Conservation (phyloP, 2,113 vertebrate genomes). For the Solenodon paradoxus region DNA sequence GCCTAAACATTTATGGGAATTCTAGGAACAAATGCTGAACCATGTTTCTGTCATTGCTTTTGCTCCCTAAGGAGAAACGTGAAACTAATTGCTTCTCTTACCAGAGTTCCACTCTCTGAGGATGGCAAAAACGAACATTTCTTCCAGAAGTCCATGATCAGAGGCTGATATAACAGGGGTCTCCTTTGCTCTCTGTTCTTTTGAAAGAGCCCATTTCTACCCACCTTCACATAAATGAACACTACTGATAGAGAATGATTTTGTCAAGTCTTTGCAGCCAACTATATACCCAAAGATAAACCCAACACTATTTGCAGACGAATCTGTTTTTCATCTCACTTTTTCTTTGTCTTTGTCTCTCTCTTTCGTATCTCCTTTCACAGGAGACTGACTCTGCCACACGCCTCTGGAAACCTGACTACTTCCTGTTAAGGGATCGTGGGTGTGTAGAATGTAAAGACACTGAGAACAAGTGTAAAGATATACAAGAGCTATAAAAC, state of each 20-base stretch:
- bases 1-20: neutral
- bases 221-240: neutral
- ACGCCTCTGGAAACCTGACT: conserved; percentile 47
- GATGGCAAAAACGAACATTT: neutral
- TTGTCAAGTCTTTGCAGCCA: neutral
- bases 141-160: neutral
- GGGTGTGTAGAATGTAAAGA: neutral
- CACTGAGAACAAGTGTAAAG: neutral
- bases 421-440: neutral
- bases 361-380: conserved; percentile 37
- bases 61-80: neutral
- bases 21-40: neutral
- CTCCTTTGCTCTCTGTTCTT: neutral
- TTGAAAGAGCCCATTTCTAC: neutral
- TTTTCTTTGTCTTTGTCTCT: conserved; percentile 15
- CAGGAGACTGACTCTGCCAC: conserved; percentile 46
- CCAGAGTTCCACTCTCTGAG: neutral
- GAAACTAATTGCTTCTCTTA: neutral
- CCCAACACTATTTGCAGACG: neutral
- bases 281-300: neutral
- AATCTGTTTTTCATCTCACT: accelerated
- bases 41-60: neutral
- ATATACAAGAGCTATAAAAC: conserved; percentile 31
- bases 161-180: neutral
- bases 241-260: neutral